Evolutionary conservation across 2,888 invertebrate species (phyloP), one percentile per base, ranked within the genome.

Genomic region (Toxonevra muliebris): DNA sequence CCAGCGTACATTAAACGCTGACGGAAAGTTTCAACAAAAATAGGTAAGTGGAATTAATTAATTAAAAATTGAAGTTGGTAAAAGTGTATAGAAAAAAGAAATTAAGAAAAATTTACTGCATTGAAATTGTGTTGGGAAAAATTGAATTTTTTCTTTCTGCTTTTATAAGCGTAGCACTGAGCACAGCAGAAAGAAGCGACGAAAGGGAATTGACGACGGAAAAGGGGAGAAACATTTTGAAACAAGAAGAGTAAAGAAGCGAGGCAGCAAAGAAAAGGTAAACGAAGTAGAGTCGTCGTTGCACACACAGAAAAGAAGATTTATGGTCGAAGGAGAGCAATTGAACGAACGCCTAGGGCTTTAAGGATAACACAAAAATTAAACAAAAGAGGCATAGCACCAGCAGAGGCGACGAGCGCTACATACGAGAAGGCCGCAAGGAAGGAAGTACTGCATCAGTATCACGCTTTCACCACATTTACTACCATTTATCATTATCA

Each of bases 1-100:
- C 40, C 58, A 15, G 30, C 40, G 65, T 7, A 58, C 42, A 64
- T 41, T 40, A 65, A n/a, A 19, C 55, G 52, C 20, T 20, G 42
- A 19, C 15, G 43, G 50, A 17, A 17, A 15, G 41, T 52, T 58
- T 41, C 13, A 17, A 53, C 19, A 48, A 15, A 30, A 30, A 30
- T 30, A 48, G 11, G 48, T 15, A 48, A 48, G 48, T 48, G 5
- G 11, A 48, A 48, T 15, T 48, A 15, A 48, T n/a, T n/a, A 10
- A 48, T 10, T 7, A 5, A 11, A 48, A 30, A 30, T 30, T 30
- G 2, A 30, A 30, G 30, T 30, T 30, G 30, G 7, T 30, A 30
- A 30, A 48, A 48, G 0, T 2, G 48, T 48, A 5, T 48, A 45
- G 48, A 48, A 15, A 15, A 13, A 5, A 48, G 48, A 5, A 15